Conservation (phyloP, 1,140 invertebrate genomes). For the Drosophila littoralis region DNA sequence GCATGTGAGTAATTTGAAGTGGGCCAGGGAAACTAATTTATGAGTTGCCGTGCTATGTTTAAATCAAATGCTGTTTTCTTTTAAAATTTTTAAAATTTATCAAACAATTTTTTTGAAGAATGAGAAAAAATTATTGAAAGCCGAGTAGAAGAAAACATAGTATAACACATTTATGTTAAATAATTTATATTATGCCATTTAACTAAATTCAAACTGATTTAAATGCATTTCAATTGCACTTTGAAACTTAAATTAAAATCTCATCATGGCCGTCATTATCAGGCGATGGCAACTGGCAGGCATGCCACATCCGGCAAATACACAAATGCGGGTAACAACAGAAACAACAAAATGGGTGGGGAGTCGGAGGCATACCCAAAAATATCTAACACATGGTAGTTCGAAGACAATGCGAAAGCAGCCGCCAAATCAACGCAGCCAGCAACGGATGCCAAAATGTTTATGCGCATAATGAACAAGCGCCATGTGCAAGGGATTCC, state of each 20-base stretch:
- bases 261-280: slow-evolving; percentile 58
- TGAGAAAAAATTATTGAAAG: too few species aligned
- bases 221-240: slow-evolving; percentile 48
- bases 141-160: too few species aligned
- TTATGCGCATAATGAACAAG: slow-evolving; percentile 81
- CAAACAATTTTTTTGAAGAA: too few species aligned
- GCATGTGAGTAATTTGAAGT: slow-evolving; percentile 47
- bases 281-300: slow-evolving; percentile 51
- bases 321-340: slow-evolving; percentile 61
- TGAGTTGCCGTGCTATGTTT: not conserved
- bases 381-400: slow-evolving; percentile 76
- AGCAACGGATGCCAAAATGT: slow-evolving; percentile 73
- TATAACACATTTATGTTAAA: too few species aligned
- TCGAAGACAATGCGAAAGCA: slow-evolving; percentile 75
- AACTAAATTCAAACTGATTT: slow-evolving; percentile 7
- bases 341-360: slow-evolving; percentile 10
- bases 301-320: slow-evolving; percentile 66
- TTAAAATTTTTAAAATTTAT: not conserved
- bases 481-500: slow-evolving; percentile 39
- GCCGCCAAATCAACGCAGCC: slow-evolving; percentile 54
- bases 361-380: slow-evolving; percentile 11
- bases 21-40: slow-evolving; percentile 15
- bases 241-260: slow-evolving; percentile 58
- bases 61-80: not conserved
- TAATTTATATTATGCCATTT: not conserved